Conservation (phyloP, 2,888 invertebrate species). For the Drosophila acutilabella region DNA sequence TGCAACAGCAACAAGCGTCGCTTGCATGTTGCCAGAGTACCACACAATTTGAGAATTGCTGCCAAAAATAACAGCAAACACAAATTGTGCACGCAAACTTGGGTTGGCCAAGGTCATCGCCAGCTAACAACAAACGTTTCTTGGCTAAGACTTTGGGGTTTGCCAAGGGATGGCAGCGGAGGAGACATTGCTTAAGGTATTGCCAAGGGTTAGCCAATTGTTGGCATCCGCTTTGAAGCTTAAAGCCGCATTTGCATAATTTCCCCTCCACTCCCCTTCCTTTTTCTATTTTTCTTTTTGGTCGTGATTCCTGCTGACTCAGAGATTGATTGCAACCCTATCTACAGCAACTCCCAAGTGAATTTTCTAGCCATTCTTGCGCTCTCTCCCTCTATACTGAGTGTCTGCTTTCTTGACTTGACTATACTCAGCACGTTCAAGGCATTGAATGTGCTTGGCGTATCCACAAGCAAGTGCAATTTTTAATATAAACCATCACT, state of each 20-base stretch:
- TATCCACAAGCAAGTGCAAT: neutral
- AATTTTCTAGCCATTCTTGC: neutral
- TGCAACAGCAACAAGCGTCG: slow-evolving; percentile 45
- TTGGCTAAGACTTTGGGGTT: too few relatives aligned
- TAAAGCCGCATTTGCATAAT: slow-evolving; percentile 64
- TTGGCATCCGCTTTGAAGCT: slow-evolving; percentile 27
- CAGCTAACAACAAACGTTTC: slow-evolving; percentile 34
- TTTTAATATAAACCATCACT: neutral
- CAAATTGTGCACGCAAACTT: slow-evolving; percentile 72
- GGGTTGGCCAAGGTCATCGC: slow-evolving; percentile 64
- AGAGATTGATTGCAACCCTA: slow-evolving; percentile 58
- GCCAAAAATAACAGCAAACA: slow-evolving; percentile 65
- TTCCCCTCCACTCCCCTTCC: slow-evolving; percentile 28
- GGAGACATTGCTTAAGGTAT: neutral
- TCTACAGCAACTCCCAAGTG: slow-evolving; percentile 33
- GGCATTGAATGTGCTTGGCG: neutral
- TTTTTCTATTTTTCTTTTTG: slow-evolving; percentile 2
- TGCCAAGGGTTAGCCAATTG: slow-evolving; percentile 5
- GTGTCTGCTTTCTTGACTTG: neutral
- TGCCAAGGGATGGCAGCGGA: neutral
- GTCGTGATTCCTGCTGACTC: slow-evolving; percentile 49
- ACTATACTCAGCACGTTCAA: neutral
- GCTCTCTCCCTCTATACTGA: neutral
- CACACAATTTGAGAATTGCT: slow-evolving; percentile 58
- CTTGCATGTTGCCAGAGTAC: slow-evolving; percentile 53